phyloP scores from a whole-genome alignment of 53 echinoderm and acorn worm genomes.

The Glandiceps talaboti region DNA sequence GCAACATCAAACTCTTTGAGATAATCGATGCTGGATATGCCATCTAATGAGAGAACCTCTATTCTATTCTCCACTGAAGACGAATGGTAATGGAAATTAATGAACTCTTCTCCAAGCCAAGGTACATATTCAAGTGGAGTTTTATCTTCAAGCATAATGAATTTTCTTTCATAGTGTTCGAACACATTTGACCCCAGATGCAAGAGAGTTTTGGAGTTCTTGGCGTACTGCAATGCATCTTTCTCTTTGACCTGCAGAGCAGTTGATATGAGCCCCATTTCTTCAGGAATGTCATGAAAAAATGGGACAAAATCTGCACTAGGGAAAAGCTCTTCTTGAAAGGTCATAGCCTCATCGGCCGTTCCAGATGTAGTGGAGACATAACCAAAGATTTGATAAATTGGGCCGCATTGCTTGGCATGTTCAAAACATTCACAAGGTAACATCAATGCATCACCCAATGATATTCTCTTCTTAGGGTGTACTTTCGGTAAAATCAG shows the following conservation, averaged over 20 bases:
- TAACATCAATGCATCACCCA: not conserved
- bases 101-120: not conserved
- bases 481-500: not conserved
- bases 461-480: not conserved
- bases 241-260: not conserved
- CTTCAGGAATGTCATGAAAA: not conserved
- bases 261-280: not conserved
- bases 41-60: not conserved
- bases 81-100: not conserved
- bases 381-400: not conserved
- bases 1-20: not conserved
- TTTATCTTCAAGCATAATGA: not conserved
- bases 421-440: not conserved
- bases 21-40: not conserved
- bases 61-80: not conserved
- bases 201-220: not conserved
- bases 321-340: not conserved
- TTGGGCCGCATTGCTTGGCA: not conserved
- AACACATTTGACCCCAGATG: not conserved
- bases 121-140: not conserved
- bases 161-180: not conserved
- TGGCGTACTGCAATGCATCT: not conserved
- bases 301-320: not conserved
- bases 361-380: not conserved
- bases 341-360: not conserved